A percentile compares a stretch with the other conserved stretches of the same genome.
Evolutionary conservation across 2,797 vertebrate genomes (phyloP).

Genomic region (Platalea minor): DNA sequence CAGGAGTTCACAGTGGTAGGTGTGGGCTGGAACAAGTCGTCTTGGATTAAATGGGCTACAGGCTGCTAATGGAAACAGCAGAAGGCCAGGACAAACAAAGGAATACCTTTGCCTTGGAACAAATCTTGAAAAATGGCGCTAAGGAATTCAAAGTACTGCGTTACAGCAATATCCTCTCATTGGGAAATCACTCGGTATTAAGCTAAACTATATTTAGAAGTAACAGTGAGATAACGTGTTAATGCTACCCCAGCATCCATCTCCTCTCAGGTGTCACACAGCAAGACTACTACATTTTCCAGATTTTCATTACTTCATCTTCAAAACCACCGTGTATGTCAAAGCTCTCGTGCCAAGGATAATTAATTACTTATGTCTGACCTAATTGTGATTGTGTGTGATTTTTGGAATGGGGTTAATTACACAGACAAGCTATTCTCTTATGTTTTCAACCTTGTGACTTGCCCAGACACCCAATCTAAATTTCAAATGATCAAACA

Average conservation of each 20-base stretch:
- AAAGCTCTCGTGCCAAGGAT: not conserved
- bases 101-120: not conserved
- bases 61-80: not conserved
- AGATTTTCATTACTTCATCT: not conserved
- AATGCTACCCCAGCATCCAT: not conserved
- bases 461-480: not conserved
- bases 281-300: not conserved
- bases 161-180: not conserved
- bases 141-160: not conserved
- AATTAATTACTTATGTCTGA: not conserved
- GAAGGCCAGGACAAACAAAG: not conserved
- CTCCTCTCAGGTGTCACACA: not conserved
- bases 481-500: not conserved
- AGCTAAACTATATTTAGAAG: not conserved
- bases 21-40: not conserved
- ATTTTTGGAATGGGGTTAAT: not conserved
- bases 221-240: not conserved
- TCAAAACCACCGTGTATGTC: not conserved
- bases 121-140: not conserved
- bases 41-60: not conserved
- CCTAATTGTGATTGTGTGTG: not conserved
- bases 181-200: not conserved
- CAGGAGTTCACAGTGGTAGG: accelerated
- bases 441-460: not conserved
- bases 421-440: not conserved